A percentile compares a stretch with the other conserved stretches of the same genome.
Evolutionary conservation across 1,140 invertebrate species (phyloP).

Genomic region (Pogonognathellus flavescens): DNA sequence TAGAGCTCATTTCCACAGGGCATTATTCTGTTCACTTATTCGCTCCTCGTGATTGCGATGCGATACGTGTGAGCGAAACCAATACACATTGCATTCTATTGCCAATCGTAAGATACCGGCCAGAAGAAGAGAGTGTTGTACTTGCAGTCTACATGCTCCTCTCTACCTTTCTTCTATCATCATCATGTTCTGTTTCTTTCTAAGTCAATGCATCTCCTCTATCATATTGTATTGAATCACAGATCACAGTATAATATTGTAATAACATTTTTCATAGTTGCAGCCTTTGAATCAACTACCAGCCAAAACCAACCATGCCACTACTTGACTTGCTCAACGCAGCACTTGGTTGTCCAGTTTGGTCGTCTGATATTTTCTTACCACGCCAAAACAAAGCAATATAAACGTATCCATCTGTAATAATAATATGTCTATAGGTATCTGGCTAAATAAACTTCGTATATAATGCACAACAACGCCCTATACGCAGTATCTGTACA

Average conservation of each 20-base stretch:
- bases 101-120: no score
- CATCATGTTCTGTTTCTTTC: neutral
- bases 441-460: neutral
- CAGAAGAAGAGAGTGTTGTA: no score
- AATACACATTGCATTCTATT: no score
- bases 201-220: constrained; percentile 28
- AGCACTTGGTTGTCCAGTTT: neutral
- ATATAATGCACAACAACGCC: neutral
- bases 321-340: neutral
- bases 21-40: constrained; percentile 40
- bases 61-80: neutral
- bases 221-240: constrained; percentile 14
- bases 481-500: neutral
- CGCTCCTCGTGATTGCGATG: constrained; percentile 2
- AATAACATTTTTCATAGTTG: constrained; percentile 24
- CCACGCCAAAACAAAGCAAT: neutral
- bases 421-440: neutral
- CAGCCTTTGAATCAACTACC: neutral
- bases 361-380: constrained; percentile 1
- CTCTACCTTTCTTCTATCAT: constrained; percentile 8
- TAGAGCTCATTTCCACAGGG: constrained; percentile 40
- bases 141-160: no score
- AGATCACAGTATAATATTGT: neutral
- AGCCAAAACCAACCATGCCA: neutral
- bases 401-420: neutral